Evolutionary conservation across 2,797 vertebrate species (phyloP).

Genomic region (Gymnopithys bicolor): DNA sequence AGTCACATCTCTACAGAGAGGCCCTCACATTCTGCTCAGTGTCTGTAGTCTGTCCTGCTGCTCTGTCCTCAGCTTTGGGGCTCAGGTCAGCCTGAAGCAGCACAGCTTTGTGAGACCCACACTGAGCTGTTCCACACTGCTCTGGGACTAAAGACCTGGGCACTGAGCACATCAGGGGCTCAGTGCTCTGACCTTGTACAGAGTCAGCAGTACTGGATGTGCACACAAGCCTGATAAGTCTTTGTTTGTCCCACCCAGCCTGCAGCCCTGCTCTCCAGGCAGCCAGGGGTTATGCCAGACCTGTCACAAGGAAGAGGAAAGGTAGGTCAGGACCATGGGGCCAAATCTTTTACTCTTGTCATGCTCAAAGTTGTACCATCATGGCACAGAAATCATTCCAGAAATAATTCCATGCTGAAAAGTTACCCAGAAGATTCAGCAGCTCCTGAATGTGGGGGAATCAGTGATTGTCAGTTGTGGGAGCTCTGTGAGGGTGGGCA

Average conservation of each 20-base stretch:
- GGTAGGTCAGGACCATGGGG: slow-evolving; percentile 67
- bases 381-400: neutral
- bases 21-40: fast-evolving
- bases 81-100: neutral
- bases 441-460: neutral
- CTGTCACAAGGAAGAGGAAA: slow-evolving; percentile 60
- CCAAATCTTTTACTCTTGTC: neutral
- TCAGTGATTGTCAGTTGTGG: neutral
- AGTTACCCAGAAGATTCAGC: neutral
- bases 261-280: slow-evolving; percentile 67
- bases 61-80: fast-evolving
- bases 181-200: neutral
- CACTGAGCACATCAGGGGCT: neutral
- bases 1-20: fast-evolving
- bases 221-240: neutral
- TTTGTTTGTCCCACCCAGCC: slow-evolving; percentile 46
- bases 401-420: neutral
- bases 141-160: too few relatives aligned
- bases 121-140: fast-evolving
- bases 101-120: fast-evolving
- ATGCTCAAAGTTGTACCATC: neutral
- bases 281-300: slow-evolving; percentile 81
- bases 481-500: neutral
- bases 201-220: neutral
- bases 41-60: neutral